phyloP scores from a whole-genome alignment of 2,113 vertebrate genomes.

The Embiotoca jacksoni region DNA sequence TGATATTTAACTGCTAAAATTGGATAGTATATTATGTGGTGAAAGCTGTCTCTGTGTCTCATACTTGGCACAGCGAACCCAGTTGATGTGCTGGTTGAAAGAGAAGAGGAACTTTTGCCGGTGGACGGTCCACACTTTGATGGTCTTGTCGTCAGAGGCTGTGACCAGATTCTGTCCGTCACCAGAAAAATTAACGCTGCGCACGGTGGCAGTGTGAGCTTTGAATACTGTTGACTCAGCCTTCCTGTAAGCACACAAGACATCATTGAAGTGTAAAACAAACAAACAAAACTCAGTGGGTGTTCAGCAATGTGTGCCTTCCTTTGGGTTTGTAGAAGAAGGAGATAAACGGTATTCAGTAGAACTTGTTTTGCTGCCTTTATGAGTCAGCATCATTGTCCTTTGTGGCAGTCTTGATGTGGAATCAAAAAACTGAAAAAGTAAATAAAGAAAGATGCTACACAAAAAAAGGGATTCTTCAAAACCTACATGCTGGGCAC shows the following conservation, averaged over 20 bases:
- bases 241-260: slow-evolving; percentile 84
- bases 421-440: neutral
- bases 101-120: slow-evolving; percentile 97
- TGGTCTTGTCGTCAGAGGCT: slow-evolving; percentile 95
- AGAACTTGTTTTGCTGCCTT: slow-evolving; percentile 15
- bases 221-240: slow-evolving; percentile 92
- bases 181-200: slow-evolving; percentile 92
- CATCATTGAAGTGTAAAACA: slow-evolving; percentile 22
- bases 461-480: neutral
- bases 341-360: neutral
- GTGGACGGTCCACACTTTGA: slow-evolving; percentile 97
- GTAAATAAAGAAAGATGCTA: neutral
- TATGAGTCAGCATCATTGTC: slow-evolving; percentile 29
- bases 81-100: slow-evolving; percentile 95
- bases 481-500: slow-evolving; percentile 91
- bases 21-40: neutral
- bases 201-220: slow-evolving; percentile 92
- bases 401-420: neutral
- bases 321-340: slow-evolving; percentile 15
- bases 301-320: slow-evolving; percentile 20
- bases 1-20: neutral
- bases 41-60: slow-evolving; percentile 37
- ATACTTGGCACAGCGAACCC: slow-evolving; percentile 98
- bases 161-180: slow-evolving; percentile 95
- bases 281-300: slow-evolving; percentile 15